Conservation (phyloP, 2,888 invertebrate species). For the Cheilosia urbana region DNA sequence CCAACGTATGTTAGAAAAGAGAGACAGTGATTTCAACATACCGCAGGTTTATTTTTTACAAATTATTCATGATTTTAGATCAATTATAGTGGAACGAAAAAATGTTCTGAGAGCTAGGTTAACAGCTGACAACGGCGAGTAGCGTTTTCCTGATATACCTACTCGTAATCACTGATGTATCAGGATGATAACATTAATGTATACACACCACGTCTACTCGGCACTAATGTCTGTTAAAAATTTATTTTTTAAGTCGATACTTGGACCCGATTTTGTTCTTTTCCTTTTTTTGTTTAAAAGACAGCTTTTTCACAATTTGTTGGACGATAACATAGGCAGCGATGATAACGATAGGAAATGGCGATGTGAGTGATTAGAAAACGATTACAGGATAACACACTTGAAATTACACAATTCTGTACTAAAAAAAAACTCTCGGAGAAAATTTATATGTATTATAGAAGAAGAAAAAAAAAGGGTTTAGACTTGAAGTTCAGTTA, state of each 20-base stretch:
- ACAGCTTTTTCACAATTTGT: constrained; percentile 24
- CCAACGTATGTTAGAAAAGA: constrained; percentile 30
- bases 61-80: constrained; percentile 44
- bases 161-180: constrained; percentile 21
- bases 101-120: constrained; percentile 13
- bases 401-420: constrained; percentile 71
- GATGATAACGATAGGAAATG: constrained; percentile 37
- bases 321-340: background rate
- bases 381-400: constrained; percentile 59
- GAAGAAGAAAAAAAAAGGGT: constrained; percentile 28
- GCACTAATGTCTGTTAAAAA: constrained; percentile 25
- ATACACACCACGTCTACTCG: constrained; percentile 63
- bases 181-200: constrained; percentile 69
- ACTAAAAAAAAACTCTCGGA: constrained; percentile 26
- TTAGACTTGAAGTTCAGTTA: constrained; percentile 44
- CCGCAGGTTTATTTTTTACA: constrained; percentile 45
- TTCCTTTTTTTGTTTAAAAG: background rate
- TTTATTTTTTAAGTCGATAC: constrained; percentile 1
- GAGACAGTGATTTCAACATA: constrained; percentile 46
- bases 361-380: constrained; percentile 56
- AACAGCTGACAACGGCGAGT: constrained; percentile 56
- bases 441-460: constrained; percentile 41
- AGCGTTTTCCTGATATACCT: constrained; percentile 39
- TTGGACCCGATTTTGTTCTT: constrained; percentile 49
- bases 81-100: constrained; percentile 20